Evolutionary conservation across 30 jellyfish, hydroid and myxozoan genomes (phyloP).

Genomic region (Turritopsis rubra): DNA sequence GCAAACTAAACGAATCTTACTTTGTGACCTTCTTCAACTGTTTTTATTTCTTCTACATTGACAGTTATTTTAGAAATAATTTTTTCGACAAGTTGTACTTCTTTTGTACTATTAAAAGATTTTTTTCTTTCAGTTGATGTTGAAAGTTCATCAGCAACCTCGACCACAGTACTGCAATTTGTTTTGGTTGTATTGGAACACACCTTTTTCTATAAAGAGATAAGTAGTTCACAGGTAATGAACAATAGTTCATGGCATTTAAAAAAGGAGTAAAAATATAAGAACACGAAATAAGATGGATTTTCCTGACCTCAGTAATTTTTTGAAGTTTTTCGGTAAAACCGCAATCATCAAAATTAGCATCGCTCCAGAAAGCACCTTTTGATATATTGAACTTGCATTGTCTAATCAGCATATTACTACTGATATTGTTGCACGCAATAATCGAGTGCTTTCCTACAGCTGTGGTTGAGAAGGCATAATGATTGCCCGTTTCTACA

Average conservation of each 20-base stretch:
- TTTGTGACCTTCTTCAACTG: neutral
- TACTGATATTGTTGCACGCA: neutral
- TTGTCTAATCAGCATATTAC: neutral
- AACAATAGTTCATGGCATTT: neutral
- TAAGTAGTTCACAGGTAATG: neutral
- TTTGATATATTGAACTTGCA: neutral
- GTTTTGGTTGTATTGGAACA: neutral
- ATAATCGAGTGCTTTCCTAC: neutral
- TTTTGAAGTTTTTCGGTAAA: neutral
- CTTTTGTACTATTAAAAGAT: neutral
- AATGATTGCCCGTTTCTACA: neutral
- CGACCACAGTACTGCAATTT: neutral
- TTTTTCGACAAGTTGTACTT: neutral
- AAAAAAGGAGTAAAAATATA: constrained; percentile 1
- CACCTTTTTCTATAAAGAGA: neutral
- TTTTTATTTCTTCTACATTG: neutral
- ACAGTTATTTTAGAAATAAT: neutral
- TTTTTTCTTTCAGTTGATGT: neutral
- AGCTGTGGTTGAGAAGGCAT: neutral
- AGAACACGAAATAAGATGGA: neutral
- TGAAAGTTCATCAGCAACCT: constrained; percentile 5
- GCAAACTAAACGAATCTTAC: too few relatives aligned
- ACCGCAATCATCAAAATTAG: neutral
- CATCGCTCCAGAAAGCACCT: neutral
- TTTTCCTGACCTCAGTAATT: neutral